These are phyloP conservation scores for Danio choprae DNA, from an alignment of 2,797 vertebrate genomes.

Conservation along the genomic window DNA sequence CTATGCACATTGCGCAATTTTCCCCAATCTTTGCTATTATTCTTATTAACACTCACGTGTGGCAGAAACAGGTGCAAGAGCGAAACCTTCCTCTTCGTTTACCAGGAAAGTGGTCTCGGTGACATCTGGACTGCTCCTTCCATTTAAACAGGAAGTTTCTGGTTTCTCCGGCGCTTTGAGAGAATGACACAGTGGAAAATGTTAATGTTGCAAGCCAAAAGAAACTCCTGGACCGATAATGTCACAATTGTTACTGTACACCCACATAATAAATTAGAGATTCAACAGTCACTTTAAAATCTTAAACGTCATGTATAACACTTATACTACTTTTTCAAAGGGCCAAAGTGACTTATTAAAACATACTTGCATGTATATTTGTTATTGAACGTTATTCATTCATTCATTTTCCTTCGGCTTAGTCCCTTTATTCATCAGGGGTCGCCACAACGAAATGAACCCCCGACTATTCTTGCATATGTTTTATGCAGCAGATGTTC, in stretches of 20 bases:
- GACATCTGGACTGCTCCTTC: slow-evolving; percentile 12
- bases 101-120: slow-evolving; percentile 66
- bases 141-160: slow-evolving; percentile 47
- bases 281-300: neutral
- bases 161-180: slow-evolving; percentile 14
- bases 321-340: neutral
- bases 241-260: neutral
- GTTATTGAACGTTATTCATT: neutral
- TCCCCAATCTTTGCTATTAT: neutral
- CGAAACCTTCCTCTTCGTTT: slow-evolving; percentile 67
- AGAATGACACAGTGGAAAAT: slow-evolving; percentile 37
- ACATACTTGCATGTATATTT: neutral
- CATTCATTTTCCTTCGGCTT: too few species aligned
- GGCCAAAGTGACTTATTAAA: neutral
- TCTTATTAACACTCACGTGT: slow-evolving; percentile 68
- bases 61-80: slow-evolving; percentile 75
- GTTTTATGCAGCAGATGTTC: too few species aligned
- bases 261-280: neutral
- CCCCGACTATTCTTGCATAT: too few species aligned
- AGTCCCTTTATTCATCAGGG: too few species aligned
- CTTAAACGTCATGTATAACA: neutral
- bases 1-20: too few species aligned
- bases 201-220: neutral
- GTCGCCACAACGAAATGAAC: too few species aligned
- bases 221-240: neutral